A percentile compares a stretch with the other conserved stretches of the same genome.
Conservation (phyloP, 2,797 vertebrate species). For the Remorina albescens region DNA sequence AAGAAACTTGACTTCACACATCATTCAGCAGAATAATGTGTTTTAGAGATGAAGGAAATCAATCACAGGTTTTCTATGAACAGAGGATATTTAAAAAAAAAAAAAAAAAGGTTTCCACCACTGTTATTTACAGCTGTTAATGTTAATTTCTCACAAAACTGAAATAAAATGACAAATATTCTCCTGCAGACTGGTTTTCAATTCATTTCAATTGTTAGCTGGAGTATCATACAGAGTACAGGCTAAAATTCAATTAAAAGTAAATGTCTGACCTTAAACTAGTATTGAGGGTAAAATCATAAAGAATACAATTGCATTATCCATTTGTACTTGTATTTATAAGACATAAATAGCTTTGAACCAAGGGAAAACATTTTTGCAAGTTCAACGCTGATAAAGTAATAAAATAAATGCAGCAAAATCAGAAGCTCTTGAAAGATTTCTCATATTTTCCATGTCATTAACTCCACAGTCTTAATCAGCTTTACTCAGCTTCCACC, state of each 20-base stretch:
- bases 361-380: background rate
- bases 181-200: slow-evolving; percentile 57
- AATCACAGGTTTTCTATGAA: slow-evolving; percentile 43
- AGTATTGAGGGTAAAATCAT: slow-evolving; percentile 11
- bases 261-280: slow-evolving; percentile 12
- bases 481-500: slow-evolving; percentile 75
- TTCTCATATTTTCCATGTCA: background rate
- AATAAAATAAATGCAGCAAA: background rate
- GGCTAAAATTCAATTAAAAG: slow-evolving; percentile 33
- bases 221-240: slow-evolving; percentile 7
- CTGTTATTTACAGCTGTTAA: slow-evolving; percentile 38
- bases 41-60: slow-evolving; percentile 35
- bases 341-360: background rate
- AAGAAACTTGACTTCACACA: slow-evolving; percentile 26
- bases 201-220: slow-evolving; percentile 38
- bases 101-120: slow-evolving; percentile 23
- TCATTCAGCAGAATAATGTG: slow-evolving; percentile 38
- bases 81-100: background rate
- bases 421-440: background rate
- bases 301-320: background rate
- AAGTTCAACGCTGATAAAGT: background rate
- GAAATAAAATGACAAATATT: slow-evolving; percentile 73
- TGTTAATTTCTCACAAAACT: slow-evolving; percentile 59
- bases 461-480: background rate
- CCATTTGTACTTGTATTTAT: background rate